These are phyloP conservation scores for Condylostylus longicornis DNA, from an alignment of 1,140 invertebrate genomes.

Conservation along the genomic window DNA sequence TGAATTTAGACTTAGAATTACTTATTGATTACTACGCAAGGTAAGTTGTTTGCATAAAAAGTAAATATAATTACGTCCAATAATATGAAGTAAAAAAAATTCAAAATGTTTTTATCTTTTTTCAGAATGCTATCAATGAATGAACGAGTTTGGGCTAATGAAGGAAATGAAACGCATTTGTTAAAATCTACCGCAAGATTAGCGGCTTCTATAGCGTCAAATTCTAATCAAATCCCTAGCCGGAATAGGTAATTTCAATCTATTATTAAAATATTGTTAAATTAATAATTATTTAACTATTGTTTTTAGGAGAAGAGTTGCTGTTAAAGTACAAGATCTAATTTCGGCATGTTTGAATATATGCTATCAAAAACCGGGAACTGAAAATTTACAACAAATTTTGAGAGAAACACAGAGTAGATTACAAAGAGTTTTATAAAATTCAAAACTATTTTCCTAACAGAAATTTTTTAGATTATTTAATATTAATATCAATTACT, in stretches of 20 bases:
- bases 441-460: too few species aligned
- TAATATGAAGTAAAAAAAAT: not conserved
- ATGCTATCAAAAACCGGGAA: slow-evolving; percentile 50
- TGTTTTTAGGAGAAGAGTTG: slow-evolving; percentile 39
- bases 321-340: slow-evolving; percentile 48
- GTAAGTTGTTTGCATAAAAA: slow-evolving; percentile 31
- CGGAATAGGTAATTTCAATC: slow-evolving; percentile 19
- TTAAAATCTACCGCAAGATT: slow-evolving; percentile 50
- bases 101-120: not conserved
- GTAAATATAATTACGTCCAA: not conserved
- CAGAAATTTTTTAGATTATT: too few species aligned
- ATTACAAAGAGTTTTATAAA: slow-evolving; percentile 18
- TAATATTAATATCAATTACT: too few species aligned
- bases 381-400: slow-evolving; percentile 29
- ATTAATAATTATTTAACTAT: slow-evolving; percentile 4
- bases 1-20: slow-evolving; percentile 53
- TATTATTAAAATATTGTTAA: not conserved
- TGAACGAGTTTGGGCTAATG: slow-evolving; percentile 56
- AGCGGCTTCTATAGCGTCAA: slow-evolving; percentile 40
- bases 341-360: slow-evolving; percentile 48
- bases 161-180: slow-evolving; percentile 62
- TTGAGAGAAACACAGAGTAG: slow-evolving; percentile 30
- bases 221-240: slow-evolving; percentile 17
- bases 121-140: slow-evolving; percentile 50
- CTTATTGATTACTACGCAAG: slow-evolving; percentile 57